Evolutionary conservation across 2,113 vertebrate species (phyloP), one percentile per base, ranked within the genome.

Genomic region (Eubucco bourcierii): DNA sequence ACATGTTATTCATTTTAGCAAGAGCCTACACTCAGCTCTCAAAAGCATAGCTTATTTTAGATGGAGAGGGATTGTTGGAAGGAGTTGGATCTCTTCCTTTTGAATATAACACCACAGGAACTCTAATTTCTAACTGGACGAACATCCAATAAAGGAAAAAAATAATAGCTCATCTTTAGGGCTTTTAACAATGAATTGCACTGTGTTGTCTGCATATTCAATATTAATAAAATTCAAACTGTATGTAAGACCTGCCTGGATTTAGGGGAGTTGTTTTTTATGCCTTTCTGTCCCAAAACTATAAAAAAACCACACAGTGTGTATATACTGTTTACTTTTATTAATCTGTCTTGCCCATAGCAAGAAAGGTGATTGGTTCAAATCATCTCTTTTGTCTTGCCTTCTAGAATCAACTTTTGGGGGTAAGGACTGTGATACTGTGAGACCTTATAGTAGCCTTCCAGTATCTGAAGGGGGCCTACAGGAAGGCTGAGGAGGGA

Each of bases 1-100:
- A 96, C 76, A 66, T 86, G 66, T 75, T 95, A 87, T 87, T 96
- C 86, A 67, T 87, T 88, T 68, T 52, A 83, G 84, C 56, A 92
- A 41, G 70, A 95, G 90, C 84, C 94, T 90, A 70, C 85, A 92
- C 65, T 84, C 53, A 68, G 59, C 39, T 92, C 55, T 82, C 15
- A 5, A 84, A 94, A 94, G 20, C 75, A 84, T 15, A 47, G 63
- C 44, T 87, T 90, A 76, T 82, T 91, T 95, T 82, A 80, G 59
- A 34, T 72, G 70, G 60, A 85, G 18, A 91, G 34, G 28, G 67
- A 68, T 67, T 78, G n/a, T 60, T 82, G 73, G 74, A 87, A 79
- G 37, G 31, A 88, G 16, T 13, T 75, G n/a, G 37, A 91, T 29
- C 9, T 75, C 66, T 77, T 92, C 17, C 46, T 77, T 87, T 68